Percentiles rank a stretch among this genome's conserved stretches.
Evolutionary conservation across 2,113 vertebrate genomes (phyloP).

Genomic region (Polyodon spathula): DNA sequence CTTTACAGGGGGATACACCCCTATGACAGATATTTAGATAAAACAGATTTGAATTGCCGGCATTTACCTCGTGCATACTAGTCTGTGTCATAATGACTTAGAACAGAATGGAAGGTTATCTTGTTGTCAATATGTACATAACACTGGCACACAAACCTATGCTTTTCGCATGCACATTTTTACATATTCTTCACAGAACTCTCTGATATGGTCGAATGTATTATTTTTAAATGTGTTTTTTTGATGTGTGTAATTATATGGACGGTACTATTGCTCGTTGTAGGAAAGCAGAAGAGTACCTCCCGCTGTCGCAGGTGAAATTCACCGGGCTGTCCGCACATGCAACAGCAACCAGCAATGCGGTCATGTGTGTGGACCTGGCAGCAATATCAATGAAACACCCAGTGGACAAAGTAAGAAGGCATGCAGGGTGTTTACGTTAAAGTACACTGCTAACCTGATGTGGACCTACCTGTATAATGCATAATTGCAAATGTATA

Average conservation of each 20-base stretch:
- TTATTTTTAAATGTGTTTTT: neutral
- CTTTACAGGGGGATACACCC: too few relatives aligned
- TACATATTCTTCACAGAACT: neutral
- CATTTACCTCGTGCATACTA: too few relatives aligned
- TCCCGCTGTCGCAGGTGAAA: conserved; percentile 63
- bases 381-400: conserved; percentile 55
- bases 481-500: too few relatives aligned
- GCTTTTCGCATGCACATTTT: too few relatives aligned
- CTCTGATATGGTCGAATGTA: neutral
- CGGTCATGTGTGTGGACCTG: conserved; percentile 71
- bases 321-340: conserved; percentile 50
- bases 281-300: conserved; percentile 74
- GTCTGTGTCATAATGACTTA: too few relatives aligned
- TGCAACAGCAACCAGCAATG: conserved; percentile 55
- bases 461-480: too few relatives aligned
- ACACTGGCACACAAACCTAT: too few relatives aligned
- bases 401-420: conserved; percentile 64
- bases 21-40: too few relatives aligned
- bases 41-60: too few relatives aligned
- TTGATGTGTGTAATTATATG: neutral
- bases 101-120: too few relatives aligned
- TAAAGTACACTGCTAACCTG: neutral
- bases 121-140: too few relatives aligned
- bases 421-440: neutral
- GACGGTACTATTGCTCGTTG: neutral